A percentile compares a stretch with the other conserved stretches of the same genome.
Conservation (phyloP, 2,797 vertebrate genomes). For the Poecile montanus region DNA sequence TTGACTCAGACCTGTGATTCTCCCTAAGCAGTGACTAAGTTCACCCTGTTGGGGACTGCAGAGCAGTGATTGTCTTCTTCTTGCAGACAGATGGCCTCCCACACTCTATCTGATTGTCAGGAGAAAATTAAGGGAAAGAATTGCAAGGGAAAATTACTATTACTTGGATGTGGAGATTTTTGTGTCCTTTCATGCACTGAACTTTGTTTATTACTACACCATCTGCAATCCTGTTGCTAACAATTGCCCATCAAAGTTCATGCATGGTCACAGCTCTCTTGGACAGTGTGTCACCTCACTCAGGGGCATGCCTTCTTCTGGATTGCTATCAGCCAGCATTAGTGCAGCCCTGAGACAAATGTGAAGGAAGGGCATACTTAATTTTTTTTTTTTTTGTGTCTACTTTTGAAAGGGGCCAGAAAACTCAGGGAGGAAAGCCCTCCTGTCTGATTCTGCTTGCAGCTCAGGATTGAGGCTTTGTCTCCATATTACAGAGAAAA, state of each 20-base stretch:
- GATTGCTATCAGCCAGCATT: not conserved
- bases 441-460: not conserved
- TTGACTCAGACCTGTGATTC: not conserved
- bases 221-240: not conserved
- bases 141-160: not conserved
- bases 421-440: not conserved
- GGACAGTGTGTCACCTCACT: not conserved
- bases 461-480: not conserved
- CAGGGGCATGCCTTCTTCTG: not conserved
- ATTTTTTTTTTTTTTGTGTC: not conserved
- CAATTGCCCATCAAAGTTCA: not conserved
- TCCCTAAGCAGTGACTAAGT: not conserved
- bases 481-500: not conserved
- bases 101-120: not conserved
- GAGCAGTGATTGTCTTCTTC: not conserved
- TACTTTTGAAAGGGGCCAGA: not conserved
- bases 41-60: not conserved
- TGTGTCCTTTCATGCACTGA: not conserved
- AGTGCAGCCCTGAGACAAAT: not conserved
- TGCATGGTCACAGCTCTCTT: not conserved
- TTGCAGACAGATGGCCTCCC: not conserved
- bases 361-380: not conserved
- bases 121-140: not conserved
- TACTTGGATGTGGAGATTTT: not conserved
- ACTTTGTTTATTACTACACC: not conserved